Percentiles rank a stretch among this genome's conserved stretches.
These are phyloP conservation scores for Orussus abietinus DNA, from an alignment of 1,140 invertebrate species.

Conservation along the genomic window DNA sequence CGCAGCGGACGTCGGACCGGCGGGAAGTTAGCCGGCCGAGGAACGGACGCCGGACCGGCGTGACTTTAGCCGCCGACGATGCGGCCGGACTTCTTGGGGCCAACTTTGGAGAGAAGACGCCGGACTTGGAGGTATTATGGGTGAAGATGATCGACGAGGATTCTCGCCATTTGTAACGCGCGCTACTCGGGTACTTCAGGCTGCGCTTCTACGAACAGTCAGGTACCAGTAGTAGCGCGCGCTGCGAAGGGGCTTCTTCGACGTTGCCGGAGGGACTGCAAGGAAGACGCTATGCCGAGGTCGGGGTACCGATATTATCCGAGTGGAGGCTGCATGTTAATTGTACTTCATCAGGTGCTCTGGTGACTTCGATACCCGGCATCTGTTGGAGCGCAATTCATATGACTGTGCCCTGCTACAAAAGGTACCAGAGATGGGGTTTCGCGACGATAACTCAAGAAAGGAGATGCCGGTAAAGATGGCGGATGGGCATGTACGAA, in stretches of 20 bases:
- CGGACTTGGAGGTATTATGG: no score
- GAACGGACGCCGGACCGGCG: no score
- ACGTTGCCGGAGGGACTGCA: slow-evolving; percentile 12
- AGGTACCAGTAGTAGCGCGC: slow-evolving; percentile 98
- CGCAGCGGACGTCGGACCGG: no score
- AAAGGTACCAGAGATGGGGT: no score
- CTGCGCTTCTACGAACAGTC: slow-evolving; percentile 68
- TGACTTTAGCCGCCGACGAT: no score
- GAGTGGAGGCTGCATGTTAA: slow-evolving; percentile 70
- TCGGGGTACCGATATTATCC: background rate
- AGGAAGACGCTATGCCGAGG: slow-evolving; percentile 8
- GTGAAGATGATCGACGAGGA: no score
- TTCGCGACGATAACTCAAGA: no score
- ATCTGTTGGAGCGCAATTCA: slow-evolving; percentile 92
- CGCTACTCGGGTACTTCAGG: slow-evolving; percentile 72
- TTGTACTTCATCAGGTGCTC: slow-evolving; percentile 99
- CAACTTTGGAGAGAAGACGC: no score
- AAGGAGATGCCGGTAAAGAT: no score
- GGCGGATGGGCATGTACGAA: no score
- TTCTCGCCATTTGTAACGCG: slow-evolving; percentile 58
- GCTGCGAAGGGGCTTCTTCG: slow-evolving; percentile 54
- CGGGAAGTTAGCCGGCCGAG: no score
- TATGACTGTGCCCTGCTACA: slow-evolving; percentile 52
- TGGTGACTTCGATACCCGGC: slow-evolving; percentile 84
- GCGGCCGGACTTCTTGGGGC: no score